These are phyloP conservation scores for Heteractis magnifica DNA, from an alignment of 92 coral and sea anemone genomes.

Conservation along the genomic window DNA sequence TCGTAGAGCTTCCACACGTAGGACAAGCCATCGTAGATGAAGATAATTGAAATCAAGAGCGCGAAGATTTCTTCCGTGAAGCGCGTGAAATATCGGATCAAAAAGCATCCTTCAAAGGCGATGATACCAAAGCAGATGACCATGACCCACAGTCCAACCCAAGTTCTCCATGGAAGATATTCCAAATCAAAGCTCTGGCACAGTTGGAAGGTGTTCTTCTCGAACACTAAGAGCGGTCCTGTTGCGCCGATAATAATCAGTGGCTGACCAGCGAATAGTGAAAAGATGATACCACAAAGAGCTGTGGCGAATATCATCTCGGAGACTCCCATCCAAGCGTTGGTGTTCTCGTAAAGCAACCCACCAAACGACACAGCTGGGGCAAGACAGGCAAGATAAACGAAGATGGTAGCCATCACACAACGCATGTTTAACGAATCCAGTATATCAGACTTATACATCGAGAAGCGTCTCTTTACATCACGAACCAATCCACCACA, in stretches of 20 bases:
- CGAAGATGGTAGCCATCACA: constrained; percentile 80
- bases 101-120: constrained; percentile 94
- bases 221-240: constrained; percentile 92
- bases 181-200: constrained; percentile 68
- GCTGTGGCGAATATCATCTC: constrained; percentile 93
- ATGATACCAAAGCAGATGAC: constrained; percentile 83
- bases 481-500: constrained; percentile 96
- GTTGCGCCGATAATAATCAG: constrained; percentile 92
- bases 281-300: constrained; percentile 78
- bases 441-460: constrained; percentile 77
- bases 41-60: constrained; percentile 84
- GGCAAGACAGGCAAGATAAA: constrained; percentile 94
- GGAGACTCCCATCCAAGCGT: constrained; percentile 96
- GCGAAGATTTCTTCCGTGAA: constrained; percentile 99
- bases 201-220: constrained; percentile 74
- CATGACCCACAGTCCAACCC: constrained; percentile 99
- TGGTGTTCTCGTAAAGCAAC: constrained; percentile 78
- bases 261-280: constrained; percentile 95
- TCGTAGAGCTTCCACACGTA: constrained; percentile 61
- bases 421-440: constrained; percentile 88
- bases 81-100: constrained; percentile 91
- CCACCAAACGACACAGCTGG: constrained; percentile 98
- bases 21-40: constrained; percentile 76
- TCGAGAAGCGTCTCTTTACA: constrained; percentile 66
- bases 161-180: constrained; percentile 94